Conservation (phyloP, 2,888 invertebrate species). For the Rhaphigaster nebulosa region DNA sequence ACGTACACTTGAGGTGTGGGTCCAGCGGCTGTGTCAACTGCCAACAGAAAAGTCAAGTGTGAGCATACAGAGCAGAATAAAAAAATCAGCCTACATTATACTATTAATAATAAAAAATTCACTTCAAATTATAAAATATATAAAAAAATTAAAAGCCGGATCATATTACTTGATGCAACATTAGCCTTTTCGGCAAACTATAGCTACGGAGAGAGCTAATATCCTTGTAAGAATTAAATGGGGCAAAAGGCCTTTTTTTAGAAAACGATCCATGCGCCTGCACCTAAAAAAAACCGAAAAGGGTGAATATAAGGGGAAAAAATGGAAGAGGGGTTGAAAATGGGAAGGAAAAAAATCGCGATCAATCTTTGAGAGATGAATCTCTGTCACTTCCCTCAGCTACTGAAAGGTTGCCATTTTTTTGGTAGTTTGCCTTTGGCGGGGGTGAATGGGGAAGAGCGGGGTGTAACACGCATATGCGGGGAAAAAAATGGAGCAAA, state of each 20-base stretch:
- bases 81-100: not conserved
- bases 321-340: not conserved
- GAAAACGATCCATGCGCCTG: slow-evolving; percentile 20
- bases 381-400: slow-evolving; percentile 51
- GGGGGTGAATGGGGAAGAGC: slow-evolving; percentile 20
- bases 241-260: slow-evolving; percentile 30
- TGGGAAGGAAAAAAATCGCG: not conserved
- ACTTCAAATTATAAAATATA: not conserved
- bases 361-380: slow-evolving; percentile 43
- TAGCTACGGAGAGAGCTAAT: not conserved
- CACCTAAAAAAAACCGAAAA: not conserved
- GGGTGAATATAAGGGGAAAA: not conserved
- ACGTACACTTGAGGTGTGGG: slow-evolving; percentile 67
- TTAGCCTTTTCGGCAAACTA: not conserved
- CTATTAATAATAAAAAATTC: not conserved
- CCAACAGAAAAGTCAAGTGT: slow-evolving; percentile 66
- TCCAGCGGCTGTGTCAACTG: slow-evolving; percentile 75
- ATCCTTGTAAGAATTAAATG: slow-evolving; percentile 44
- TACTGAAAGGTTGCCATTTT: slow-evolving; percentile 45
- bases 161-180: not conserved
- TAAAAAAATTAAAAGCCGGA: not conserved
- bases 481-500: not conserved
- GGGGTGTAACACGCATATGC: not conserved
- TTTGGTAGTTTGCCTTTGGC: slow-evolving; percentile 39
- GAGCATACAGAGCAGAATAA: not conserved